A percentile compares a stretch with the other conserved stretches of the same genome.
These are phyloP conservation scores for Hydractinia symbiolongicarpus DNA, from an alignment of 30 jellyfish, hydroid and myxozoan species.

Conservation along the genomic window DNA sequence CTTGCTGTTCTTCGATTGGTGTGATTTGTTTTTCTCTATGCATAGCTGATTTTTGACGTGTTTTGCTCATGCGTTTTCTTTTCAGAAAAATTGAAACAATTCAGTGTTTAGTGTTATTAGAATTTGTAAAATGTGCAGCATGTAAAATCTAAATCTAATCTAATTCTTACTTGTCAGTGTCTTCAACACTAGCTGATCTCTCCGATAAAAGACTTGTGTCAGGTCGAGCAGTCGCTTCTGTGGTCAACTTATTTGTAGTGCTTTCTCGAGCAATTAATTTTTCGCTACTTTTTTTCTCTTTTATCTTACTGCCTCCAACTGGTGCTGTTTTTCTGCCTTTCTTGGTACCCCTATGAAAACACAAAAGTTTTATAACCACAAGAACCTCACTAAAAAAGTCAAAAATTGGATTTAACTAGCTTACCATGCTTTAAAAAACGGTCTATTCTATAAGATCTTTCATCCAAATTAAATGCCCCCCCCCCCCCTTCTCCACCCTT, in stretches of 20 bases:
- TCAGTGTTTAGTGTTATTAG: background rate
- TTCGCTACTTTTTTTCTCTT: constrained; percentile 70
- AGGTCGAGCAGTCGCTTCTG: constrained; percentile 6
- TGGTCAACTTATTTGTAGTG: constrained; percentile 35
- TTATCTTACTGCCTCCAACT: constrained; percentile 2
- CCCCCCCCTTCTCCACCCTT: too few relatives aligned
- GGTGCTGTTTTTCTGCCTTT: constrained; percentile 60
- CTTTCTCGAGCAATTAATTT: constrained; percentile 60
- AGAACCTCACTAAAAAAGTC: too few relatives aligned
- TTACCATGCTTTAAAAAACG: too few relatives aligned
- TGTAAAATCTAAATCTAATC: background rate
- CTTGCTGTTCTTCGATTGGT: constrained; percentile 9
- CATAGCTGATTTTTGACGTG: constrained; percentile 16
- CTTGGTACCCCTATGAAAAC: constrained; percentile 12
- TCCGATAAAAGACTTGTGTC: constrained; percentile 51
- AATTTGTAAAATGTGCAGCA: background rate
- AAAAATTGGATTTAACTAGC: too few relatives aligned
- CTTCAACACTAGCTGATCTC: constrained; percentile 73
- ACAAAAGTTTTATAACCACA: too few relatives aligned
- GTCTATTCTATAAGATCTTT: too few relatives aligned
- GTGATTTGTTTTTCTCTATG: background rate
- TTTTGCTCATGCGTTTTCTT: background rate
- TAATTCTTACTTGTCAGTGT: constrained; percentile 50
- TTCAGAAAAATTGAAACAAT: background rate
- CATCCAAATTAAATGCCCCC: too few relatives aligned